A percentile compares a stretch with the other conserved stretches of the same genome.
Evolutionary conservation across 2,888 invertebrate genomes (phyloP).

Genomic region (Aphelenchoides bicaudatus): DNA sequence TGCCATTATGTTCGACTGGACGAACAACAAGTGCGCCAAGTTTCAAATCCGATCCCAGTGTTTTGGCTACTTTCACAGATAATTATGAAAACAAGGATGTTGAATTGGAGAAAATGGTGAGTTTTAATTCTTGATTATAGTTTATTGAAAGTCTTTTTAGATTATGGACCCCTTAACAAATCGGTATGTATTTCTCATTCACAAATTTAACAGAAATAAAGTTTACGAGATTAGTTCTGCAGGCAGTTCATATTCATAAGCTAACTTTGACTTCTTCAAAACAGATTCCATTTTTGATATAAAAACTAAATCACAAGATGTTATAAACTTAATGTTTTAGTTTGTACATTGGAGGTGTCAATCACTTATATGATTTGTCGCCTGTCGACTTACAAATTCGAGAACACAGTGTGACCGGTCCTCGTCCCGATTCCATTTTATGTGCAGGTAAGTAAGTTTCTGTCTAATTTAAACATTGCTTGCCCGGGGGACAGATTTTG

Average conservation of each 20-base stretch:
- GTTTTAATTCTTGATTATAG: slow-evolving; percentile 6
- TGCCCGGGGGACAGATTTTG: too few relatives aligned
- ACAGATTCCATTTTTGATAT: too few relatives aligned
- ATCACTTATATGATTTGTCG: slow-evolving; percentile 53
- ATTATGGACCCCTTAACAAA: slow-evolving; percentile 28
- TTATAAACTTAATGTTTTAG: too few relatives aligned
- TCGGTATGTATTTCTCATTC: too few relatives aligned
- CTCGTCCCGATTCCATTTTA: slow-evolving; percentile 44
- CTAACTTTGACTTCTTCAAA: too few relatives aligned
- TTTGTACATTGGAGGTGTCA: slow-evolving; percentile 57
- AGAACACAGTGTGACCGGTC: slow-evolving; percentile 48
- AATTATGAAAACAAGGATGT: slow-evolving; percentile 31
- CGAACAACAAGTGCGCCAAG: slow-evolving; percentile 1
- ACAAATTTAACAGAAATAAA: too few relatives aligned
- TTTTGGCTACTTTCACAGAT: slow-evolving; percentile 32
- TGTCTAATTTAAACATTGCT: neutral
- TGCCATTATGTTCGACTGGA: too few relatives aligned
- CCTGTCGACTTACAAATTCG: slow-evolving; percentile 43
- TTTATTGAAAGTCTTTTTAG: slow-evolving; percentile 20
- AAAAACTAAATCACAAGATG: too few relatives aligned
- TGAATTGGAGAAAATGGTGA: slow-evolving; percentile 36
- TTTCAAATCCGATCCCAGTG: slow-evolving; percentile 24
- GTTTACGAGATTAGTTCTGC: too few relatives aligned
- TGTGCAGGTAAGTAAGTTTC: slow-evolving; percentile 50
- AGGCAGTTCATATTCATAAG: too few relatives aligned